Evolutionary conservation across 2,797 vertebrate genomes (phyloP).

Genomic region (Acridotheres tristis): DNA sequence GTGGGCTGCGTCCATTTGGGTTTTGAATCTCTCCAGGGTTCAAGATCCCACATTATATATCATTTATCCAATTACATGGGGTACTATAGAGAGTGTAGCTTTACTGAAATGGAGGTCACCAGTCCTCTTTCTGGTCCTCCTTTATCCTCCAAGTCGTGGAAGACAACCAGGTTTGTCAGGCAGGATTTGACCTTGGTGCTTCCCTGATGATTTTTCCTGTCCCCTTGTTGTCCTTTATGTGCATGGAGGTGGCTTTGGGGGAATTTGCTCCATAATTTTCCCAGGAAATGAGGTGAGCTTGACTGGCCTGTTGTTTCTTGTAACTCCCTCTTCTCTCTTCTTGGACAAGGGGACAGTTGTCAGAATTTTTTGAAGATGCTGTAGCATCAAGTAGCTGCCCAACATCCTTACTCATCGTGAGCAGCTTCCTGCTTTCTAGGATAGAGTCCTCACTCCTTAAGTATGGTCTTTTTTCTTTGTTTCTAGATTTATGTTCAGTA

Average conservation of each 20-base stretch:
- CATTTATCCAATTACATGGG: neutral
- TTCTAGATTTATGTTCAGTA: neutral
- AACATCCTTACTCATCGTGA: accelerated
- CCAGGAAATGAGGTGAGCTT: neutral
- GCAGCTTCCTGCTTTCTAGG: neutral
- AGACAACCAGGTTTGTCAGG: neutral
- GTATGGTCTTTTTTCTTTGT: neutral
- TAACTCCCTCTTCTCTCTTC: neutral
- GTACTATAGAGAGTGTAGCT: neutral
- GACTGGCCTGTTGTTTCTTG: neutral
- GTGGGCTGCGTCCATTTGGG: neutral
- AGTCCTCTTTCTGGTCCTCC: neutral
- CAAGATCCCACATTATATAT: neutral
- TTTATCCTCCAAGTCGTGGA: neutral
- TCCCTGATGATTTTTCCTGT: neutral
- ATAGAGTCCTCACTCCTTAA: neutral
- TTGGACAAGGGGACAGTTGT: neutral
- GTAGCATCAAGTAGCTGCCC: neutral
- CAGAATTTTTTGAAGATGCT: neutral
- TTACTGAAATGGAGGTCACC: neutral
- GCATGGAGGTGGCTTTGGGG: neutral
- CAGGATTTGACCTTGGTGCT: neutral
- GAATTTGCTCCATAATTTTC: neutral
- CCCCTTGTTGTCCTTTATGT: neutral
- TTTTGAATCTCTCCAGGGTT: neutral